phyloP scores from a whole-genome alignment of 92 coral and sea anemone species.

The Zoanthus solanderi region DNA sequence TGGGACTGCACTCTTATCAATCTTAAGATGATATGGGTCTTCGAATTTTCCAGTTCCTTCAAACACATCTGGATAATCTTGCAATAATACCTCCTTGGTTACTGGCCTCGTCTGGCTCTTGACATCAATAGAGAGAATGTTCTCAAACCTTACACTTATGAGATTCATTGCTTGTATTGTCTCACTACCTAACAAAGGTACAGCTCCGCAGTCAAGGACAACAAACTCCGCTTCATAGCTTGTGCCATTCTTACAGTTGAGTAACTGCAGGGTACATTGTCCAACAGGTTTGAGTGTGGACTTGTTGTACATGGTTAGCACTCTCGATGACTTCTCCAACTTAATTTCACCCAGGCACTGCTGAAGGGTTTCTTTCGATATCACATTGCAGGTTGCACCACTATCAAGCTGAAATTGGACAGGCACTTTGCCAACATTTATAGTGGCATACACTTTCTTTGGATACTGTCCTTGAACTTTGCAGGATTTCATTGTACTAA shows the following conservation, averaged over 20 bases:
- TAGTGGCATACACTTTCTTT: slow-evolving; percentile 44
- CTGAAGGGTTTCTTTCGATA: slow-evolving; percentile 41
- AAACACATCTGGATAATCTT: slow-evolving; percentile 60
- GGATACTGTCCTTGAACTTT: slow-evolving; percentile 48
- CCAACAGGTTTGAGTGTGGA: slow-evolving; percentile 48
- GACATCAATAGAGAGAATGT: slow-evolving; percentile 51
- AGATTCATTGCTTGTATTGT: slow-evolving; percentile 60
- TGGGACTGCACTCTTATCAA: slow-evolving; percentile 34
- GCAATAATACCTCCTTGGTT: slow-evolving; percentile 43
- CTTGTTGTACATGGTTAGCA: slow-evolving; percentile 56
- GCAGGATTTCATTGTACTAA: slow-evolving; percentile 19
- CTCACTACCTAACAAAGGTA: slow-evolving; percentile 62
- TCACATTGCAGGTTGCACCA: slow-evolving; percentile 64
- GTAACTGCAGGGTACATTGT: slow-evolving; percentile 49
- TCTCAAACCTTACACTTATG: slow-evolving; percentile 49
- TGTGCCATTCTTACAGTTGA: slow-evolving; percentile 55
- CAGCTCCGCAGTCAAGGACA: slow-evolving; percentile 36
- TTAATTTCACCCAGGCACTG: slow-evolving; percentile 58
- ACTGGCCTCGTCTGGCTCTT: slow-evolving; percentile 9
- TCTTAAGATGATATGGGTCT: slow-evolving; percentile 54
- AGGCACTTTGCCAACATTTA: slow-evolving; percentile 54
- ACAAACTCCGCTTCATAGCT: slow-evolving; percentile 55
- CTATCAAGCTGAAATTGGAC: slow-evolving; percentile 65
- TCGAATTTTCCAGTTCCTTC: slow-evolving; percentile 49
- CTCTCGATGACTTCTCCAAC: slow-evolving; percentile 30